Base-by-base conservation (phyloP, 2,797 vertebrate genomes). In the Galaxias olidus region DNA sequence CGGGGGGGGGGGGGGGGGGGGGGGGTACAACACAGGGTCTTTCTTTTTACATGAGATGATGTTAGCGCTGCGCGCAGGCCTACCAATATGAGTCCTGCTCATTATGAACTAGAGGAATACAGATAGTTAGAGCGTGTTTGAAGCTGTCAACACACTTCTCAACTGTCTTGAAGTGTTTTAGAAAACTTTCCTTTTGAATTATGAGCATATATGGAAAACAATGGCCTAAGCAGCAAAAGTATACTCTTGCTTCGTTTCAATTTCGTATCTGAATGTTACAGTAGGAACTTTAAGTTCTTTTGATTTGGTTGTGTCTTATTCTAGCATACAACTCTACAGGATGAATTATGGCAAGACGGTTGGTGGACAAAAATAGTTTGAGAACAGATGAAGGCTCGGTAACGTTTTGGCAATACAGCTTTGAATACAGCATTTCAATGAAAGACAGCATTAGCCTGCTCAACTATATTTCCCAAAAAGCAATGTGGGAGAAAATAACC, bases 1-100 rank as follows among this genome's bases (percentile, higher is more conserved):
- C 78, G 75, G 56, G 83, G 80, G 86, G 87, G 72, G 52, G 65
- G 59, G 73, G 9, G 20, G 13, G 4, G 11, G 56, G 20, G 74
- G 69, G 12, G 73, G 83, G 77, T 71, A 74, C 78, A 84, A 86
- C 83, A 72, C 79, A 72, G 85, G 78, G 83, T 85, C 82, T 74
- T 68, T 19, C 8, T 51, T 72, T 81, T 76, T 70, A 62, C 44
- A 71, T 63, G 52, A 69, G 67, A 70, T 30, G 30, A 64, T 62
- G 64, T 75, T 80, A 67, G 72, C 30, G 30, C 71, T 83, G 52
- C 0, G 49, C 57, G 10, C 9, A 30, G 19, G 78, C 68, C 78
- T 75, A 71, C 65, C 63, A 74, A 80, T 63, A 82, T 75, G 66
- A 78, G 59, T 18, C 17, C 55, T 74, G 54, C 65, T 81, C 66